phyloP scores from a whole-genome alignment of 2,888 invertebrate genomes.

The Polietes domitor region DNA sequence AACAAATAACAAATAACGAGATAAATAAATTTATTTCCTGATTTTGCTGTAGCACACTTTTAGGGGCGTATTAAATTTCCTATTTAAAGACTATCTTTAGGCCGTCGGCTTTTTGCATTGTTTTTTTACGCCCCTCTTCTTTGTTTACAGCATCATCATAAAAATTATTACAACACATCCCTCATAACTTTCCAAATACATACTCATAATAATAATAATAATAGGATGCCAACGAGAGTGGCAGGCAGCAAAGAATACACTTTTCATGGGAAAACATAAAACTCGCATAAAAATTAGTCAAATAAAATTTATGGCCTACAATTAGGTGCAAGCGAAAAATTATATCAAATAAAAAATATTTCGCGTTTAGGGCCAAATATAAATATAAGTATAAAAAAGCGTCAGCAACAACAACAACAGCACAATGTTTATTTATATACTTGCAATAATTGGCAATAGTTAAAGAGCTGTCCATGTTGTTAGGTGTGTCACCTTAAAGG shows the following conservation, averaged over 20 bases:
- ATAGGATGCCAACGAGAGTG: background rate
- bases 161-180: background rate
- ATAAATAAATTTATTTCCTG: background rate
- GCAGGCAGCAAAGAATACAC: background rate
- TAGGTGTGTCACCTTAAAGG: background rate
- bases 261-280: background rate
- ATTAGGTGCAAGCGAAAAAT: slow-evolving; percentile 23
- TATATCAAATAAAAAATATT: slow-evolving; percentile 26
- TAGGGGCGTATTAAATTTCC: background rate
- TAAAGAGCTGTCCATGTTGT: background rate
- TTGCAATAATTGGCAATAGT: background rate
- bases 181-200: slow-evolving; percentile 3
- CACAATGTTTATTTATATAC: background rate
- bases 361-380: background rate
- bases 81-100: background rate
- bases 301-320: slow-evolving; percentile 42
- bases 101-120: background rate
- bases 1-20: no score
- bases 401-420: background rate
- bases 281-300: slow-evolving; percentile 16
- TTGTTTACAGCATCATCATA: background rate
- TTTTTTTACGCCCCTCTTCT: background rate
- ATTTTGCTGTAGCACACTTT: background rate
- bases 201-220: background rate
- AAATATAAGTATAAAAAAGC: no score